Evolutionary conservation across 2,888 invertebrate genomes (phyloP).

Genomic region (Apantesis nais): DNA sequence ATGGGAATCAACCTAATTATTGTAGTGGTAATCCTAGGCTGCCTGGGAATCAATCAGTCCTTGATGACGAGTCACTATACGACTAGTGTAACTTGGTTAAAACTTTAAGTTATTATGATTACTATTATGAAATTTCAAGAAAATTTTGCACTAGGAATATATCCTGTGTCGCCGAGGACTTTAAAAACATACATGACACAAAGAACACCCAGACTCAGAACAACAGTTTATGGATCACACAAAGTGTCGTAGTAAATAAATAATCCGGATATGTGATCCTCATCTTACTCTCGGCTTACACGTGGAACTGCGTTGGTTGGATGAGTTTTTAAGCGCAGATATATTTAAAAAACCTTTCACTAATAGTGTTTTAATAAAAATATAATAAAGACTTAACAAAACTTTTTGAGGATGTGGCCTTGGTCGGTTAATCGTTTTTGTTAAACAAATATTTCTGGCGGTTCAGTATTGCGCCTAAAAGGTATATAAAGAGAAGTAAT

Average conservation of each 20-base stretch:
- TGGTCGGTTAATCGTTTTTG: background rate
- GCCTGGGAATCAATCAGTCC: background rate
- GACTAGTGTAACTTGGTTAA: too few relatives aligned
- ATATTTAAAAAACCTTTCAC: background rate
- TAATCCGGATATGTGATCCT: background rate
- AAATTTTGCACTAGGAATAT: too few relatives aligned
- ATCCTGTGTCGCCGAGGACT: too few relatives aligned
- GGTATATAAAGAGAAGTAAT: slow-evolving; percentile 68
- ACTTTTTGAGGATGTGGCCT: background rate
- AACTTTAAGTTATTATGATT: background rate
- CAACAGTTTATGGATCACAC: too few relatives aligned
- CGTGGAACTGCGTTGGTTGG: background rate
- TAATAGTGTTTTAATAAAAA: background rate
- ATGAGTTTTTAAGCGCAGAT: background rate
- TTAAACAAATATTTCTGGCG: slow-evolving; percentile 59
- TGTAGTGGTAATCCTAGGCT: background rate
- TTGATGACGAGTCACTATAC: too few relatives aligned
- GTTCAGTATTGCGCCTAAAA: slow-evolving; percentile 74
- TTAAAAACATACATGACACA: too few relatives aligned
- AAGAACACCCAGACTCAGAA: too few relatives aligned
- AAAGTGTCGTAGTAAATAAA: too few relatives aligned
- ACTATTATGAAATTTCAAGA: too few relatives aligned
- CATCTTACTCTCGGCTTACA: background rate
- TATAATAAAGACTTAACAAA: background rate
- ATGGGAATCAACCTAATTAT: background rate